Evolutionary conservation across 2,113 vertebrate species (phyloP).

Genomic region (Narcine bancroftii): DNA sequence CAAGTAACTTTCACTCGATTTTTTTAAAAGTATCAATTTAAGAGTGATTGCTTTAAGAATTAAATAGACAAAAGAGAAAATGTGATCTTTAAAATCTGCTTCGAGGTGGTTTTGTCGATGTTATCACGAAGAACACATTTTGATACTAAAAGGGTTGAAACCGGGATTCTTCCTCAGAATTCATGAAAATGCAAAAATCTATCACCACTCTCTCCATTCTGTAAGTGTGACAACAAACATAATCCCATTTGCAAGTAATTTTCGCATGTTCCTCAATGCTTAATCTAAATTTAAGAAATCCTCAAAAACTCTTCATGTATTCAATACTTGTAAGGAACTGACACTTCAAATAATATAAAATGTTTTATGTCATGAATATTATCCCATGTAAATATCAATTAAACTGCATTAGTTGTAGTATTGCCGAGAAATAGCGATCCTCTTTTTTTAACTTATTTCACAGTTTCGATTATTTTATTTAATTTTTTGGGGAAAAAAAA

Average conservation of each 20-base stretch:
- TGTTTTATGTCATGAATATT: not conserved
- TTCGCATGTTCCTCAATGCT: too few relatives aligned
- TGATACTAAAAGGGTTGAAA: not conserved
- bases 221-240: not conserved
- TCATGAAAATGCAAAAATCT: not conserved
- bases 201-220: not conserved
- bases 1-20: not conserved
- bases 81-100: not conserved
- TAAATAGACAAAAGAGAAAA: not conserved
- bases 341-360: not conserved
- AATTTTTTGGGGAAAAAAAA: not conserved
- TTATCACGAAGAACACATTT: not conserved
- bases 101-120: too few relatives aligned
- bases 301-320: too few relatives aligned
- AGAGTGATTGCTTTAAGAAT: not conserved
- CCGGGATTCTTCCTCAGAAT: not conserved
- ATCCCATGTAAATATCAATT: not conserved
- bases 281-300: too few relatives aligned
- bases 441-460: not conserved
- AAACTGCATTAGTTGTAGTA: not conserved
- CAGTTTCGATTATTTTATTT: not conserved
- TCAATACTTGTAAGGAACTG: not conserved
- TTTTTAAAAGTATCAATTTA: not conserved
- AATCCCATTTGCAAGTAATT: not conserved
- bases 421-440: not conserved